Evolutionary conservation across 2,797 vertebrate species (phyloP), one percentile per base, ranked within the genome.

Genomic region (Nyctibius grandis): DNA sequence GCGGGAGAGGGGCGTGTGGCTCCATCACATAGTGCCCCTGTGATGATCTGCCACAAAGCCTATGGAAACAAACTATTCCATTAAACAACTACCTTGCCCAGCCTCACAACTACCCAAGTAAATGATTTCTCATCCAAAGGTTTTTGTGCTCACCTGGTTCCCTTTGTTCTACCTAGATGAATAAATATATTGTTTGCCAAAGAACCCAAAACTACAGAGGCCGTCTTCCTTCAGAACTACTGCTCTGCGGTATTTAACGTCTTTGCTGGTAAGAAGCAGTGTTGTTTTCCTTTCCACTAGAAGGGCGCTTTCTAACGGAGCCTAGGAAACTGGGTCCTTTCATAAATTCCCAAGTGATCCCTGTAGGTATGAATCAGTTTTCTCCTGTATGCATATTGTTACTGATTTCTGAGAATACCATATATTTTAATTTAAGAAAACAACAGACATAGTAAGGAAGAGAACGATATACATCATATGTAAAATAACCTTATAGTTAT

Each of bases 171-270:
- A 33, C 17, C n/a, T 53, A 44, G 38, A 26, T 45, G 4, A 59
- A 59, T 47, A 83, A 42, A 47, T n/a, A 29, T 3, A 53, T 47
- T 83, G 14, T 65, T 60, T 65, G 16, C 25, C 22, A 36, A 33
- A 59, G 45, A 78, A 78, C 19, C 18, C 65, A 26, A 78, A 85
- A 34, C 47, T 75, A 14, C 3, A 2, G 44, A 89, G 44, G 38
- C 51, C 11, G 4, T 44, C 51, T 40, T 79, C 25, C 63, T 70
- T 76, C 48, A 53, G 22, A 86, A 57, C 18, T 42, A n/a, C 50
- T 38, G 18, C 45, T 57, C 20, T 3, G 1, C 38, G 29, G 3
- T 1, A 29, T 18, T 48, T 34, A 53, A 15, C 0, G 0, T 8
- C 47, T 81, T 61, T 48, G 14, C 44, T 34, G 40, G 11, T 51